Evolutionary conservation across 2,797 vertebrate genomes (phyloP).

Genomic region (Lindbergichthys nudifrons): DNA sequence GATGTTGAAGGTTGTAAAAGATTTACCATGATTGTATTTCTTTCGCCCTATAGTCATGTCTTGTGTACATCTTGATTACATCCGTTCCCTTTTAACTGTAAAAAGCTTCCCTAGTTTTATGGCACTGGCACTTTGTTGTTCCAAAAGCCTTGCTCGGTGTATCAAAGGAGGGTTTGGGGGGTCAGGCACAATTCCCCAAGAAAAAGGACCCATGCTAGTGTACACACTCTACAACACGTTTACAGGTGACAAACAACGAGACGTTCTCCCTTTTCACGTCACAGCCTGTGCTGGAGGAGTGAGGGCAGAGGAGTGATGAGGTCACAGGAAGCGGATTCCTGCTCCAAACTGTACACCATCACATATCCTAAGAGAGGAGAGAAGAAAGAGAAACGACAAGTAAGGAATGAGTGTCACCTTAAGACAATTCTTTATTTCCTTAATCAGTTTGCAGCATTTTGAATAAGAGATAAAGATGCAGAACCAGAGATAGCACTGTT

Average conservation of each 20-base stretch:
- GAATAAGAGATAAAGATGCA: neutral
- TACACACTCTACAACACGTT: constrained; percentile 61
- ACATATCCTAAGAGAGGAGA: constrained; percentile 88
- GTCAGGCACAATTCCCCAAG: constrained; percentile 46
- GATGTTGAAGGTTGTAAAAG: no score
- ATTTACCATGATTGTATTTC: neutral
- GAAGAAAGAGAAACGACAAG: neutral
- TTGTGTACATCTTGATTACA: neutral
- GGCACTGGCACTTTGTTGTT: constrained; percentile 19
- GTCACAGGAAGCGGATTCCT: constrained; percentile 94
- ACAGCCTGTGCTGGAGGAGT: constrained; percentile 22
- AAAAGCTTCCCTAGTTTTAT: neutral
- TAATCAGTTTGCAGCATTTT: neutral
- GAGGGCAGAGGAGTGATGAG: constrained; percentile 7
- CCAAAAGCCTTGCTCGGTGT: constrained; percentile 16
- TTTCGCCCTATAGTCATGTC: neutral
- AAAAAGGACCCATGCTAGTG: constrained; percentile 56
- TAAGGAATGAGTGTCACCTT: neutral
- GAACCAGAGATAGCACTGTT: neutral
- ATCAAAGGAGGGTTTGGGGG: constrained; percentile 22
- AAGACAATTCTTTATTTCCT: neutral
- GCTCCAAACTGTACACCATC: constrained; percentile 98
- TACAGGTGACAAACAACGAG: constrained; percentile 57
- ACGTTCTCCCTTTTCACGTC: constrained; percentile 37
- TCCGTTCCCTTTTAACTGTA: neutral